Conservation (phyloP, 2,113 vertebrate species). For the Bos indicus region DNA sequence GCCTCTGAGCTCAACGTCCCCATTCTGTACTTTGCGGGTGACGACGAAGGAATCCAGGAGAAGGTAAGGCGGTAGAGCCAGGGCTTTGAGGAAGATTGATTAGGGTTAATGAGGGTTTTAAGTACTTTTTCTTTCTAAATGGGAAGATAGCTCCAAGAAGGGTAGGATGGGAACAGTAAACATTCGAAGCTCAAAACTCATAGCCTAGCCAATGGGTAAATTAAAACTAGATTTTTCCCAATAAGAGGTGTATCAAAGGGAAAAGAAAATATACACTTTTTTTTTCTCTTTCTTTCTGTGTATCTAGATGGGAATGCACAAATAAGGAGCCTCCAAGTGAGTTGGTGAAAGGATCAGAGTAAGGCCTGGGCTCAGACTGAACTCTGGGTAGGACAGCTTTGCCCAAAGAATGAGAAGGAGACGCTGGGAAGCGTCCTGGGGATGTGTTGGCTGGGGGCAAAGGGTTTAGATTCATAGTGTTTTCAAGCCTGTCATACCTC, state of each 20-base stretch:
- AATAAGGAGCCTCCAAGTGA: not conserved
- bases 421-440: not conserved
- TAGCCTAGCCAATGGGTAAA: not conserved
- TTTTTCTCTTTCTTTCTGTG: not conserved
- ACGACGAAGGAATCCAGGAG: slow-evolving; percentile 67
- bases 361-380: not conserved
- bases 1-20: slow-evolving; percentile 72
- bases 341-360: not conserved
- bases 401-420: not conserved
- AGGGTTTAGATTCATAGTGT: not conserved
- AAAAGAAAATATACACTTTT: not conserved
- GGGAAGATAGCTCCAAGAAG: not conserved
- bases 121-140: not conserved
- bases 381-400: not conserved
- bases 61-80: slow-evolving; percentile 65
- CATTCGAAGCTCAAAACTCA: not conserved
- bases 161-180: not conserved
- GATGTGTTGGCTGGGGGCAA: not conserved
- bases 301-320: not conserved
- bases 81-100: not conserved
- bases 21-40: slow-evolving; percentile 64
- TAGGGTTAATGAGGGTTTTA: not conserved
- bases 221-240: not conserved
- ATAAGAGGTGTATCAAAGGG: not conserved
- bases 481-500: not conserved